phyloP scores from a whole-genome alignment of 2,888 invertebrate genomes.

The Aproaerema taeniolella region DNA sequence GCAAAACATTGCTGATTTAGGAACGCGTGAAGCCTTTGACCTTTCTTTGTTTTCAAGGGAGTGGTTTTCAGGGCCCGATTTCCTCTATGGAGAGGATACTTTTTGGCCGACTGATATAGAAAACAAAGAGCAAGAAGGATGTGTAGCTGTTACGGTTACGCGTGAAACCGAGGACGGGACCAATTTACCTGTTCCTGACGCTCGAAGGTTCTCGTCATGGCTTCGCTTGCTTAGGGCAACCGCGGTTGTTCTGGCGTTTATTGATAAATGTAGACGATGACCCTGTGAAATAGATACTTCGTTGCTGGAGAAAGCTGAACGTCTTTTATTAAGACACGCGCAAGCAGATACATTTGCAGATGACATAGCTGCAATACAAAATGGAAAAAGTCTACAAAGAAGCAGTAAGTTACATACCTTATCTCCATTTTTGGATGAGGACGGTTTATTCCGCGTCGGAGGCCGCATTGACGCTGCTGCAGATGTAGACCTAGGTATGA shows the following conservation, averaged over 20 bases:
- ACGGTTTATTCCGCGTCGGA: no score
- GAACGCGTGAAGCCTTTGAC: no score
- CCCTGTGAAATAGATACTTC: not conserved
- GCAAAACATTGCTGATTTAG: no score
- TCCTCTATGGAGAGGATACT: no score
- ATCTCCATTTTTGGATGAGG: no score
- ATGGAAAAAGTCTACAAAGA: not conserved
- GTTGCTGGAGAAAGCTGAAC: slow-evolving; percentile 7
- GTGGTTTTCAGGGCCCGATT: no score
- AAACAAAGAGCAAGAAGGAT: no score
- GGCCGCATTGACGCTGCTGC: no score
- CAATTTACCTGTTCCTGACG: slow-evolving; percentile 12
- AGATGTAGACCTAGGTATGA: no score
- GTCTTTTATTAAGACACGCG: slow-evolving; percentile 6
- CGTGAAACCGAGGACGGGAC: not conserved
- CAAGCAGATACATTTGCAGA: slow-evolving; percentile 12
- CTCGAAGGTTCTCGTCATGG: slow-evolving; percentile 14
- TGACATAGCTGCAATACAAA: slow-evolving; percentile 2
- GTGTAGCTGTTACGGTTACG: not conserved
- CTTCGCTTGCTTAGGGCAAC: slow-evolving; percentile 9
- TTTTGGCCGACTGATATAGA: no score
- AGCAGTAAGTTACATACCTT: slow-evolving; percentile 12
- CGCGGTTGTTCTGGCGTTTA: no score
- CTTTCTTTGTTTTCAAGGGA: no score
- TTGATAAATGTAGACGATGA: slow-evolving; percentile 1